These are phyloP conservation scores for Scelioninae gen. 1 DNA, from an alignment of 2,888 invertebrate genomes.

Conservation along the genomic window DNA sequence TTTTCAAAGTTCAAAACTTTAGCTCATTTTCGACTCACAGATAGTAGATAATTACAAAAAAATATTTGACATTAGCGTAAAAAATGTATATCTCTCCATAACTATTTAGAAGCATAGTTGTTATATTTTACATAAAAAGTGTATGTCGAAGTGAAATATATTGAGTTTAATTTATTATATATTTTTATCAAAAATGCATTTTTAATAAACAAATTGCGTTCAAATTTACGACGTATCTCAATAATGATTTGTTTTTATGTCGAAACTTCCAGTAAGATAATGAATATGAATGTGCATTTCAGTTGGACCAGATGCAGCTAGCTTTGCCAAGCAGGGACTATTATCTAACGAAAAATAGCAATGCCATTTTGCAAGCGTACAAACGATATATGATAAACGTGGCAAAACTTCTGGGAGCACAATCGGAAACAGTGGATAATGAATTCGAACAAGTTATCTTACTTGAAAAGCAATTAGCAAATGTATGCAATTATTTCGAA, in stretches of 20 bases:
- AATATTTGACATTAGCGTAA: no score
- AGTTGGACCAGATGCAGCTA: conserved; percentile 91
- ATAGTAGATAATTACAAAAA: no score
- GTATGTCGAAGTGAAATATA: no score
- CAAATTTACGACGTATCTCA: no score
- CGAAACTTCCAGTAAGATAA: conserved; percentile 71
- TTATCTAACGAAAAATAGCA: conserved; percentile 90
- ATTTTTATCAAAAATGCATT: background rate
- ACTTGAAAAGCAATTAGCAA: conserved; percentile 92
- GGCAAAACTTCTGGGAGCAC: conserved; percentile 87
- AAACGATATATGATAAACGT: conserved; percentile 92
- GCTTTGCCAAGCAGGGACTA: conserved; percentile 94
- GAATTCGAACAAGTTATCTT: conserved; percentile 90
- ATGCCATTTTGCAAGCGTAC: conserved; percentile 91
- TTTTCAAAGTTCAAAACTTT: no score
- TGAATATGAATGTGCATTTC: conserved; percentile 45
- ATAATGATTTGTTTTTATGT: no score
- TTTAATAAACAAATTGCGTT: background rate
- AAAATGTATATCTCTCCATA: no score
- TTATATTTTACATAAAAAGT: no score
- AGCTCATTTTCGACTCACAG: no score
- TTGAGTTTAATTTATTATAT: background rate
- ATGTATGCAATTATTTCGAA: conserved; percentile 85
- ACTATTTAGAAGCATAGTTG: no score
- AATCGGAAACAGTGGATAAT: conserved; percentile 87